A percentile compares a stretch with the other conserved stretches of the same genome.
These are phyloP conservation scores for Brachionus rubens DNA, from an alignment of 1,140 invertebrate genomes.

Conservation along the genomic window DNA sequence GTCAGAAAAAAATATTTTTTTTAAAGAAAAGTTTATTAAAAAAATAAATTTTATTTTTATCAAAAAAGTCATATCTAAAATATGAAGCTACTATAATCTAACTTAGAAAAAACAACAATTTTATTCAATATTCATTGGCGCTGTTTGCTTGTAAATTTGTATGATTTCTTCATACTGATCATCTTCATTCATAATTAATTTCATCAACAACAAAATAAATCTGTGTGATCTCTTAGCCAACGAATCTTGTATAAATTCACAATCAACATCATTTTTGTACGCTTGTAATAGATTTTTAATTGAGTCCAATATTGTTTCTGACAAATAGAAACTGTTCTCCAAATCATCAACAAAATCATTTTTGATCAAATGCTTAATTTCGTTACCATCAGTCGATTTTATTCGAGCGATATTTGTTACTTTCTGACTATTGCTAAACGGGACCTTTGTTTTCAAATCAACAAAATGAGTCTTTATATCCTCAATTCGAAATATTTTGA, in stretches of 20 bases:
- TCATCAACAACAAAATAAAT: not conserved
- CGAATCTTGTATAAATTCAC: not conserved
- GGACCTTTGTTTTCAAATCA: not conserved
- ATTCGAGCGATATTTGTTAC: not conserved
- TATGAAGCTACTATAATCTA: too few relatives aligned
- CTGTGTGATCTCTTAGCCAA: not conserved
- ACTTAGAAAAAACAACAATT: too few relatives aligned
- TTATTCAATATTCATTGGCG: not conserved
- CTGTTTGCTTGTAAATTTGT: not conserved
- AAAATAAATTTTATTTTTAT: too few relatives aligned
- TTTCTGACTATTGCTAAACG: slow-evolving; percentile 6
- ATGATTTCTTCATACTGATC: not conserved
- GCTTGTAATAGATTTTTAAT: not conserved
- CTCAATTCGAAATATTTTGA: not conserved
- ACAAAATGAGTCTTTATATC: slow-evolving; percentile 3
- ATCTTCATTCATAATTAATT: not conserved
- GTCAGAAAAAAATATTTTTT: too few relatives aligned
- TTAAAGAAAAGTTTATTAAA: too few relatives aligned
- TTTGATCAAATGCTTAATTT: not conserved
- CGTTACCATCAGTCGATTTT: not conserved
- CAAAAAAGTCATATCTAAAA: too few relatives aligned
- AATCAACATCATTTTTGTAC: not conserved
- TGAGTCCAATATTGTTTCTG: not conserved
- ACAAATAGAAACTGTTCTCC: not conserved
- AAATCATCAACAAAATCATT: not conserved